A percentile compares a stretch with the other conserved stretches of the same genome.
Conservation (phyloP, 2,797 vertebrate genomes). For the Gephyroberyx darwinii region DNA sequence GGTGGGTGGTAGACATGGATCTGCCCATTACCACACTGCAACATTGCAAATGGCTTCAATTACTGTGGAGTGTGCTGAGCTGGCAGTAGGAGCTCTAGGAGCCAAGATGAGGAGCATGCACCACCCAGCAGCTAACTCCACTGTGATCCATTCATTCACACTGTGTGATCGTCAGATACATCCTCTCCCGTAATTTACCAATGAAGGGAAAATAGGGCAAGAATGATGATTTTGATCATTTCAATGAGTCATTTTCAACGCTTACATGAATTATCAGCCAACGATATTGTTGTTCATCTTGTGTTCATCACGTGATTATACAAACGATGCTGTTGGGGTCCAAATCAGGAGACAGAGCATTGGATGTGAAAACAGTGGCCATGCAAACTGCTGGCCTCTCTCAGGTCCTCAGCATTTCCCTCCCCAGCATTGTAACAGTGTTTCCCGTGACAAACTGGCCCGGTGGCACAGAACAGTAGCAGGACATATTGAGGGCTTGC, state of each 20-base stretch:
- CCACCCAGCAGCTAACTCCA: slow-evolving; percentile 67
- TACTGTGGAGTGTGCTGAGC: slow-evolving; percentile 86
- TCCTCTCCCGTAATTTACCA: slow-evolving; percentile 36
- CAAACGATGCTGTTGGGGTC: slow-evolving; percentile 33
- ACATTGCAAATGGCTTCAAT: slow-evolving; percentile 89
- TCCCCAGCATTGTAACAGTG: slow-evolving; percentile 65
- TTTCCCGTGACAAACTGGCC: slow-evolving; percentile 76
- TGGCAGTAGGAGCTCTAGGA: slow-evolving; percentile 78
- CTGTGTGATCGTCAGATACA: slow-evolving; percentile 43
- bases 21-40: slow-evolving; percentile 86
- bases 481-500: slow-evolving; percentile 75
- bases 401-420: slow-evolving; percentile 58
- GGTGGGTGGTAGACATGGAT: slow-evolving; percentile 86
- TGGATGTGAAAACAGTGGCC: slow-evolving; percentile 35
- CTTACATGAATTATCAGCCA: slow-evolving; percentile 10
- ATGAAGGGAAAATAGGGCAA: neutral
- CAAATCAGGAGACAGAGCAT: slow-evolving; percentile 23
- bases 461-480: slow-evolving; percentile 69
- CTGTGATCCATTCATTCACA: slow-evolving; percentile 71
- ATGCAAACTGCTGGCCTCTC: slow-evolving; percentile 49
- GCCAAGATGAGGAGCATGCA: slow-evolving; percentile 76
- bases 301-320: slow-evolving; percentile 13
- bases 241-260: neutral
- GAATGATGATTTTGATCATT: slow-evolving; percentile 22
- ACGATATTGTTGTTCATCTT: slow-evolving; percentile 11